Evolutionary conservation across 1,140 invertebrate genomes (phyloP).

Genomic region (Monochamus saltuarius): DNA sequence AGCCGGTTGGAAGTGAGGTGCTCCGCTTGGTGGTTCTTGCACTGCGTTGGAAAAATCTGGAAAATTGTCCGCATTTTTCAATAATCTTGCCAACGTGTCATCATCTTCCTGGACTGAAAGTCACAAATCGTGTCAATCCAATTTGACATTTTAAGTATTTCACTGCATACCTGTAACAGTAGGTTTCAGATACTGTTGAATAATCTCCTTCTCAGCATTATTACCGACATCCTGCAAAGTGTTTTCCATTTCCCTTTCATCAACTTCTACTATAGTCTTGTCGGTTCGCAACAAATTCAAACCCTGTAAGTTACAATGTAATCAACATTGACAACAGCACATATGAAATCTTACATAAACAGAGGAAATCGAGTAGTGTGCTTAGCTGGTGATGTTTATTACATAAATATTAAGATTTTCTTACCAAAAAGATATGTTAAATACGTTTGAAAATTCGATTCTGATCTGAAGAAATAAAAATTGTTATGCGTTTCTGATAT

Average conservation of each 20-base stretch:
- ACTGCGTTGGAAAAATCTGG: conserved; percentile 5
- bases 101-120: neutral
- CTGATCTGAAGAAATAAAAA: too few species aligned
- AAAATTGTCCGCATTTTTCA: neutral
- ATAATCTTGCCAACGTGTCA: conserved; percentile 11
- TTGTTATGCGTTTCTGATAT: too few species aligned
- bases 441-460: too few species aligned
- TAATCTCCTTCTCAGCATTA: conserved; percentile 19
- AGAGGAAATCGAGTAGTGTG: too few species aligned
- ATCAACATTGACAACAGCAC: too few species aligned
- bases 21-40: neutral
- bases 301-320: conserved; percentile 21
- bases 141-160: neutral
- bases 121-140: conserved; percentile 1
- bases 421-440: too few species aligned
- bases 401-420: too few species aligned
- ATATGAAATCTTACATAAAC: too few species aligned
- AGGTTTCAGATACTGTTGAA: conserved; percentile 34
- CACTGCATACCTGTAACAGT: neutral
- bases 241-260: conserved; percentile 21
- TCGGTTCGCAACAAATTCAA: conserved; percentile 31
- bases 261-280: conserved; percentile 15
- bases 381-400: too few species aligned
- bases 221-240: conserved; percentile 1
- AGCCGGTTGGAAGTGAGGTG: neutral